Evolutionary conservation across 2,888 invertebrate genomes (phyloP).

Genomic region (Anorthoa munda): DNA sequence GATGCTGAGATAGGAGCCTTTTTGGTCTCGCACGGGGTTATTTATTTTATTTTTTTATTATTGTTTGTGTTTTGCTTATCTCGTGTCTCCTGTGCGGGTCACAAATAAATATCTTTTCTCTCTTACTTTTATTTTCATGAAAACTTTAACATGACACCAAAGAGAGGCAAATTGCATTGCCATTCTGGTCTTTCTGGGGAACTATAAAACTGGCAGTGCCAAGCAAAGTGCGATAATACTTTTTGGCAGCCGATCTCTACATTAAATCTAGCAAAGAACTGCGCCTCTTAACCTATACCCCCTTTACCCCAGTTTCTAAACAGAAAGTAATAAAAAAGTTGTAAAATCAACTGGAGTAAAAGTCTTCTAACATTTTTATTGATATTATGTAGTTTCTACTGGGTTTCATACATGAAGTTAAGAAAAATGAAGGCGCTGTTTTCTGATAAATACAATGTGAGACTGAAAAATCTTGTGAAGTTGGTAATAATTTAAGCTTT

Average conservation of each 20-base stretch:
- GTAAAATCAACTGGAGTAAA: constrained; percentile 47
- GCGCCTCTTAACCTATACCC: background rate
- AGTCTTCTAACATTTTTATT: constrained; percentile 30
- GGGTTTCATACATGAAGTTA: background rate
- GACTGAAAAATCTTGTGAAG: no score
- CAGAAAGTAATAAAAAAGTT: constrained; percentile 34
- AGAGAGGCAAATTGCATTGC: background rate
- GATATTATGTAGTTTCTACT: constrained; percentile 6
- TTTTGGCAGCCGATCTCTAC: constrained; percentile 36
- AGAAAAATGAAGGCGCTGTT: background rate
- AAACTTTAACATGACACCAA: no score
- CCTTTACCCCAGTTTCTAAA: constrained; percentile 34
- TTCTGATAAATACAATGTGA: background rate
- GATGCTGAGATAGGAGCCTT: no score
- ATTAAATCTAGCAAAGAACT: constrained; percentile 33
- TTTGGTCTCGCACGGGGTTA: no score
- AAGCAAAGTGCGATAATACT: background rate
- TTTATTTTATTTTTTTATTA: no score
- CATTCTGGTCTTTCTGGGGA: background rate
- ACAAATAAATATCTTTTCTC: no score
- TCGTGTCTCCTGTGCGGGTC: no score
- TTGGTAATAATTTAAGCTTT: no score
- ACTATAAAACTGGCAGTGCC: constrained; percentile 11
- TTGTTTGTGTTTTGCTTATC: no score
- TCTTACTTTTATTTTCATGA: no score